A percentile compares a stretch with the other conserved stretches of the same genome.
These are phyloP conservation scores for Hipparchia sbordonii DNA, from an alignment of 2,888 invertebrate species.

Conservation along the genomic window DNA sequence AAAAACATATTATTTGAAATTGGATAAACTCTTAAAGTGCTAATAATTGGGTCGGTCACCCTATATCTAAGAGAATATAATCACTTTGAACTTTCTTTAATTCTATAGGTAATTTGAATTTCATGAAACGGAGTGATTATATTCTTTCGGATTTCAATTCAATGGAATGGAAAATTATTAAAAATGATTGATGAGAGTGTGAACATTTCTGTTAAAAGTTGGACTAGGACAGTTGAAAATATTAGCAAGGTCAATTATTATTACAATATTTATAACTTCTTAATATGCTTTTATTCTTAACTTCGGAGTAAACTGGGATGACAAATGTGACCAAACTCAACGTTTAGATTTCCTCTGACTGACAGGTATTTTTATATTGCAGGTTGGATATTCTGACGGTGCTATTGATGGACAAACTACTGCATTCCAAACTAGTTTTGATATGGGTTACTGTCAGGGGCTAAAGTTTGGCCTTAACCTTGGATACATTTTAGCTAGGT, in stretches of 20 bases:
- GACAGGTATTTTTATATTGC: background rate
- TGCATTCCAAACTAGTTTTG: constrained; percentile 87
- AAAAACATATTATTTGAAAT: no score
- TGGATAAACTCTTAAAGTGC: no score
- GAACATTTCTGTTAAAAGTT: constrained; percentile 56
- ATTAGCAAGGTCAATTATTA: constrained; percentile 57
- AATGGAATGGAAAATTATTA: background rate
- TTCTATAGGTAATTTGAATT: no score
- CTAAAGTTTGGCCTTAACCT: constrained; percentile 83
- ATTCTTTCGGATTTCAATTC: no score
- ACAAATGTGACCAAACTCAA: no score
- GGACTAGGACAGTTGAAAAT: constrained; percentile 54
- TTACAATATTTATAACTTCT: background rate
- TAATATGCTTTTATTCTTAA: no score
- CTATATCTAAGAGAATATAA: no score
- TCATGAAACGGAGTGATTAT: no score
- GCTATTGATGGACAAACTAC: constrained; percentile 84
- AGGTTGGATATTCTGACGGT: constrained; percentile 88
- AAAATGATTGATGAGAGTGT: constrained; percentile 55
- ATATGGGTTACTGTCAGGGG: constrained; percentile 86
- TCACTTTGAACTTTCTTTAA: no score
- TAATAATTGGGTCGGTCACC: no score
- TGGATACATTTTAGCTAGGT: constrained; percentile 62
- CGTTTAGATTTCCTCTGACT: background rate
- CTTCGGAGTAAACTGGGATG: no score